phyloP scores from a whole-genome alignment of 2,888 invertebrate species.

The Brachylomia viminalis region DNA sequence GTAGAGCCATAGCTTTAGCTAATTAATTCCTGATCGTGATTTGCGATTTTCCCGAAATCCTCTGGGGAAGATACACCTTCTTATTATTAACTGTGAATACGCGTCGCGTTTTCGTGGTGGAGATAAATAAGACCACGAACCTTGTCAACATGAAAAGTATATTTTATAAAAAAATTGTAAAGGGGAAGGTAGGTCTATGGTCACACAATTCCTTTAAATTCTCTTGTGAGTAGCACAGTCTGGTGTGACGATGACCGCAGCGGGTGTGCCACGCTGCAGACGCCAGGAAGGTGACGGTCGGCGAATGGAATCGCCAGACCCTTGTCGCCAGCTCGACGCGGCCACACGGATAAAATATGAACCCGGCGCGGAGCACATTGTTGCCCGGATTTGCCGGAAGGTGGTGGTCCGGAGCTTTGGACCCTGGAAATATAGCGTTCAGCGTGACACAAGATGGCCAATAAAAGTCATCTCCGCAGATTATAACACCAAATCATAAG shows the following conservation, averaged over 20 bases:
- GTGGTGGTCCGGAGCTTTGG: not conserved
- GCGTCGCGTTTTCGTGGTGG: no score
- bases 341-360: not conserved
- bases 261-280: not conserved
- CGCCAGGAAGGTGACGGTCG: not conserved
- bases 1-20: constrained; percentile 7
- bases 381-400: not conserved
- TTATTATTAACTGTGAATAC: no score
- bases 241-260: not conserved
- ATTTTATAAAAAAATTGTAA: no score
- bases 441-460: no score
- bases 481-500: no score
- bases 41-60: not conserved
- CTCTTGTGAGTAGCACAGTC: no score
- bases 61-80: not conserved
- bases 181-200: no score
- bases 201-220: no score
- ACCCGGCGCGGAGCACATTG: not conserved
- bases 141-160: no score
- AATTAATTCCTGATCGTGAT: constrained; percentile 9
- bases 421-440: no score
- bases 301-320: not conserved
- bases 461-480: no score
- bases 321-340: not conserved
- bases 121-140: no score